These are phyloP conservation scores for Thermophis baileyi DNA, from an alignment of 2,113 vertebrate genomes.

Conservation along the genomic window DNA sequence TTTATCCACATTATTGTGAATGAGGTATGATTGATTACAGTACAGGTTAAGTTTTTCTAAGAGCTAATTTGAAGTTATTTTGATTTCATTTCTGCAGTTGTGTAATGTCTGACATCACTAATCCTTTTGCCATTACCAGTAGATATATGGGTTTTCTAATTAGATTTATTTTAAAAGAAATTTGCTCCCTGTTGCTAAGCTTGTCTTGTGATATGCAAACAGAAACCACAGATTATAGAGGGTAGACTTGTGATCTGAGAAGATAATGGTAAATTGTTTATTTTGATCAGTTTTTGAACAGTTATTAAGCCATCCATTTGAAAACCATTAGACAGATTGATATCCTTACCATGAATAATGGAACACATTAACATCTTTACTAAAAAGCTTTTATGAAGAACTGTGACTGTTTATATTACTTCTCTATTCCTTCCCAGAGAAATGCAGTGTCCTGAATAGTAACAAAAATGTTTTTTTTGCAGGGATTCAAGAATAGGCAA, in stretches of 20 bases:
- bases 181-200: conserved; percentile 15
- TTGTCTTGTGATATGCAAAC: conserved; percentile 16
- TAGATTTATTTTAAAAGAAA: conserved; percentile 23
- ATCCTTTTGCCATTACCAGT: conserved; percentile 18
- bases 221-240: neutral
- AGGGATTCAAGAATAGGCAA: neutral
- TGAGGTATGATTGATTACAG: neutral
- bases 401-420: neutral
- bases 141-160: conserved; percentile 46
- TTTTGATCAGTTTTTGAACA: accelerated
- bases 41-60: neutral
- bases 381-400: neutral
- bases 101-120: conserved; percentile 38
- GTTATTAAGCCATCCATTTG: neutral
- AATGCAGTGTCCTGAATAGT: neutral
- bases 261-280: neutral
- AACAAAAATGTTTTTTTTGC: neutral
- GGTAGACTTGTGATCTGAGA: neutral
- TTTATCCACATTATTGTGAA: neutral
- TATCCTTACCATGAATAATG: neutral
- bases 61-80: accelerated
- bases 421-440: neutral
- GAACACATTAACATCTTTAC: neutral
- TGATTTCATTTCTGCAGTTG: conserved; percentile 24
- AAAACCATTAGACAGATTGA: accelerated